Conservation (phyloP, 1,140 invertebrate species). For the Maconellicoccus hirsutus region DNA sequence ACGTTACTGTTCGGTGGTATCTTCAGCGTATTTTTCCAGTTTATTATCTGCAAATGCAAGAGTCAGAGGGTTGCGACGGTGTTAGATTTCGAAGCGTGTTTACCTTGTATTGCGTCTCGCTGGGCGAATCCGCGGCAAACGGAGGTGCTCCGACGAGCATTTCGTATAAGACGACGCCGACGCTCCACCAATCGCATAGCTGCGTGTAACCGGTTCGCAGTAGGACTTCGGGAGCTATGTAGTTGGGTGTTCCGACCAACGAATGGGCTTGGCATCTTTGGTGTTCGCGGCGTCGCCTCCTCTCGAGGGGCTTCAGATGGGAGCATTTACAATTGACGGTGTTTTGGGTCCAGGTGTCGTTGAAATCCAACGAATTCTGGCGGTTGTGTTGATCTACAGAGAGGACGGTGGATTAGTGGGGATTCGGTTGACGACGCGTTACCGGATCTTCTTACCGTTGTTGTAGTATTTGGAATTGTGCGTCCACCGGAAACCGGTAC, state of each 20-base stretch:
- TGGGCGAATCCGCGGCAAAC: conserved; percentile 83
- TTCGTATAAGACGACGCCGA: conserved; percentile 97
- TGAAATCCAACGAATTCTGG: conserved; percentile 94
- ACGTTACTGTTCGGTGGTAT: conserved; percentile 81
- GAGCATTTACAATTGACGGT: conserved; percentile 54
- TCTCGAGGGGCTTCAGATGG: conserved; percentile 69
- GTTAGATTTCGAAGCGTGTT: conserved; percentile 1
- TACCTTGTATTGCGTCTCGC: conserved; percentile 95
- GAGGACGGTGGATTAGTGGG: background rate
- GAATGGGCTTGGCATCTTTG: conserved; percentile 92
- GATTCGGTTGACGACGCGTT: background rate
- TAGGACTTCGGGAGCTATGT: conserved; percentile 96
- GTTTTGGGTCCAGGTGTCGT: conserved; percentile 55
- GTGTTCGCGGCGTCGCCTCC: conserved; percentile 72
- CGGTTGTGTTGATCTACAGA: conserved; percentile 65
- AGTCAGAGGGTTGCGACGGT: conserved; percentile 26
- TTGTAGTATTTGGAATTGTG: conserved; percentile 99
- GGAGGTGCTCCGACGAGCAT: conserved; percentile 97
- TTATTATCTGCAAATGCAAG: conserved; percentile 80
- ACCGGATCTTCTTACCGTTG: conserved; percentile 31
- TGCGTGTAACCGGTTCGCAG: conserved; percentile 90
- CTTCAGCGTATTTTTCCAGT: conserved; percentile 84
- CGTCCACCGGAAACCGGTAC: conserved; percentile 97
- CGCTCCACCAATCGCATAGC: conserved; percentile 99
- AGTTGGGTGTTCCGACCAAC: conserved; percentile 96